Evolutionary conservation across 2,888 invertebrate species (phyloP).

Genomic region (Rutpela maculata): DNA sequence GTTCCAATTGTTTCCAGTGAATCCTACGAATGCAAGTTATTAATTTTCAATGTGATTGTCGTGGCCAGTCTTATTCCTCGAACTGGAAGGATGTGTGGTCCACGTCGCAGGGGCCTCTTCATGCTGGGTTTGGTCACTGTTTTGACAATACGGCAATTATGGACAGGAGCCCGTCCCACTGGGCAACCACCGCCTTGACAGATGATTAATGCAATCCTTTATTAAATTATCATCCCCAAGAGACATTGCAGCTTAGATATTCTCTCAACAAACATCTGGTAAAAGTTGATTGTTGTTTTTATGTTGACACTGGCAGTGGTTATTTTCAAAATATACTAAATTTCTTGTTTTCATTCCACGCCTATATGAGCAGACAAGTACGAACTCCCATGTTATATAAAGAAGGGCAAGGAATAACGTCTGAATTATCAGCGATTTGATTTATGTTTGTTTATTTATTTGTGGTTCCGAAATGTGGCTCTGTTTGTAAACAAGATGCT

Average conservation of each 20-base stretch:
- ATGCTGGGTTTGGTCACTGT: constrained; percentile 68
- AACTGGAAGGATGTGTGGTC: constrained; percentile 70
- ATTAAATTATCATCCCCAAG: constrained; percentile 73
- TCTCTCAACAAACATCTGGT: constrained; percentile 31
- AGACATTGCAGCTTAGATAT: constrained; percentile 39
- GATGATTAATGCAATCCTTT: constrained; percentile 72
- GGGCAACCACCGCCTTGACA: constrained; percentile 69
- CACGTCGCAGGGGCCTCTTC: constrained; percentile 56
- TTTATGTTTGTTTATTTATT: constrained; percentile 23
- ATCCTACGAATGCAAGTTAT: constrained; percentile 35
- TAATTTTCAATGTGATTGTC: constrained; percentile 43
- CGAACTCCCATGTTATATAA: neutral
- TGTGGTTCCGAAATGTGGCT: neutral
- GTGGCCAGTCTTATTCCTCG: constrained; percentile 56
- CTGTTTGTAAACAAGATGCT: neutral
- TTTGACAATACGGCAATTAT: constrained; percentile 74
- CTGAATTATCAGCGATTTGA: neutral
- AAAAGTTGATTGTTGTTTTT: constrained; percentile 23
- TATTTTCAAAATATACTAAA: constrained; percentile 24
- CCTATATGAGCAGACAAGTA: neutral
- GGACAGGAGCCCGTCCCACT: constrained; percentile 70
- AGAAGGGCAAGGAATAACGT: neutral
- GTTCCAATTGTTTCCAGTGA: constrained; percentile 28
- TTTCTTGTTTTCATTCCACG: constrained; percentile 16
- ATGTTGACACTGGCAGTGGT: constrained; percentile 18